Evolutionary conservation across 2,888 invertebrate genomes (phyloP).

Genomic region (Lasioglossum leucozonium): DNA sequence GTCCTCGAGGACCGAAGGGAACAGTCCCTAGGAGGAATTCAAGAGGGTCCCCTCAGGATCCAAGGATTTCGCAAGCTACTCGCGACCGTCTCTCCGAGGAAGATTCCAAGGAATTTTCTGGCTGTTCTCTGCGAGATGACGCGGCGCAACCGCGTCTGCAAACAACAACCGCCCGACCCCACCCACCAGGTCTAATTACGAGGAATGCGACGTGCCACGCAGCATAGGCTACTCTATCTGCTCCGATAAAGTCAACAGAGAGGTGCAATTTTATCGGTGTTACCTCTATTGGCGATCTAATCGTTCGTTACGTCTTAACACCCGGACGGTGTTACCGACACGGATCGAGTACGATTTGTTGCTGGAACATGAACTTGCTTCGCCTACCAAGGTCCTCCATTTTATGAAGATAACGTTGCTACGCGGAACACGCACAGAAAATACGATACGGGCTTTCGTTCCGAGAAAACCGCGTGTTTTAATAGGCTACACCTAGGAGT

Average conservation of each 20-base stretch:
- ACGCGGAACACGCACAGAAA: neutral
- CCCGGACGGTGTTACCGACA: neutral
- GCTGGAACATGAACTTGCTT: neutral
- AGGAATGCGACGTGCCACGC: conserved; percentile 33
- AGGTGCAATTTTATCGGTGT: conserved; percentile 28
- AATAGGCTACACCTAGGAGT: too few relatives aligned
- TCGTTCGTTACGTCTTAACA: too few relatives aligned
- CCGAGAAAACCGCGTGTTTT: neutral
- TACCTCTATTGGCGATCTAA: neutral
- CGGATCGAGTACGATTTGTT: neutral
- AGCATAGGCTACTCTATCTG: conserved; percentile 34
- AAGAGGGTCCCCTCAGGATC: neutral
- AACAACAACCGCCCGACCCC: neutral
- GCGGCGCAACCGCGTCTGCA: neutral
- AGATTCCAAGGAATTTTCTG: neutral
- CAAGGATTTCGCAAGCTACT: neutral
- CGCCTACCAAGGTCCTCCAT: neutral
- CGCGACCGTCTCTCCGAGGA: neutral
- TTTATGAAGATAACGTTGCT: neutral
- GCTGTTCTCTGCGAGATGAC: neutral
- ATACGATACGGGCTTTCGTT: neutral
- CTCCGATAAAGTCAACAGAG: conserved; percentile 32
- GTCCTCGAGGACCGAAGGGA: neutral
- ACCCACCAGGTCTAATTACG: conserved; percentile 38
- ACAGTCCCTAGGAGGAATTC: neutral